Percentiles rank a stretch among this genome's conserved stretches.
phyloP scores from a whole-genome alignment of 2,797 vertebrate species.

The Pangasius sanitwongsei region DNA sequence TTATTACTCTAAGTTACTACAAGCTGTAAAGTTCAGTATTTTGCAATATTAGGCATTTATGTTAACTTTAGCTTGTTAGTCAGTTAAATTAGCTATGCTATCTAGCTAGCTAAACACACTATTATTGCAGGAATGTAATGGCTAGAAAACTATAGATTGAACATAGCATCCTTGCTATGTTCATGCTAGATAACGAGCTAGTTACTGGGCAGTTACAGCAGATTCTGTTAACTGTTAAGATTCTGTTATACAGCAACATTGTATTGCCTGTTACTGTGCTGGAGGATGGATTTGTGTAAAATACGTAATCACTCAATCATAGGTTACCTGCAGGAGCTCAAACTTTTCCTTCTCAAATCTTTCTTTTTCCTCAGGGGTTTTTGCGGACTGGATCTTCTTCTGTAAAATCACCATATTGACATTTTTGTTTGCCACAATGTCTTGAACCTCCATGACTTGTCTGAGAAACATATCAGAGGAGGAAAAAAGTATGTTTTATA shows the following conservation, averaged over 20 bases:
- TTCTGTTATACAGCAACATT: not conserved
- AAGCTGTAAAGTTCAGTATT: not conserved
- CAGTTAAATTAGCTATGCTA: not conserved
- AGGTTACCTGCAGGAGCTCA: not conserved
- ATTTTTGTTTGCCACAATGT: slow-evolving; percentile 18
- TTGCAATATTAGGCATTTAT: not conserved
- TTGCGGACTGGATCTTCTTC: slow-evolving; percentile 15
- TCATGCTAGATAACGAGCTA: not conserved
- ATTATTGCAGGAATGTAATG: not conserved
- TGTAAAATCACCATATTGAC: slow-evolving; percentile 6
- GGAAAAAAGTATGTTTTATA: not conserved
- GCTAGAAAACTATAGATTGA: not conserved
- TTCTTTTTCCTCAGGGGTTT: slow-evolving; percentile 6
- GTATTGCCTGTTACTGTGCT: not conserved
- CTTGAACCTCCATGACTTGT: not conserved
- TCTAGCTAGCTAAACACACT: not conserved
- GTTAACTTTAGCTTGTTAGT: not conserved
- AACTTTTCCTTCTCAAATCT: slow-evolving; percentile 14
- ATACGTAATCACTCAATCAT: not conserved
- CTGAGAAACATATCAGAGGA: slow-evolving; percentile 13
- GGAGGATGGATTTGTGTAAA: not conserved
- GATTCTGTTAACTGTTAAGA: not conserved
- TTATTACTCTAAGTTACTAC: not conserved
- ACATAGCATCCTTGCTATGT: not conserved
- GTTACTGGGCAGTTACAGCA: not conserved